phyloP scores from a whole-genome alignment of 2,797 vertebrate species.

The Podarcis siculus region DNA sequence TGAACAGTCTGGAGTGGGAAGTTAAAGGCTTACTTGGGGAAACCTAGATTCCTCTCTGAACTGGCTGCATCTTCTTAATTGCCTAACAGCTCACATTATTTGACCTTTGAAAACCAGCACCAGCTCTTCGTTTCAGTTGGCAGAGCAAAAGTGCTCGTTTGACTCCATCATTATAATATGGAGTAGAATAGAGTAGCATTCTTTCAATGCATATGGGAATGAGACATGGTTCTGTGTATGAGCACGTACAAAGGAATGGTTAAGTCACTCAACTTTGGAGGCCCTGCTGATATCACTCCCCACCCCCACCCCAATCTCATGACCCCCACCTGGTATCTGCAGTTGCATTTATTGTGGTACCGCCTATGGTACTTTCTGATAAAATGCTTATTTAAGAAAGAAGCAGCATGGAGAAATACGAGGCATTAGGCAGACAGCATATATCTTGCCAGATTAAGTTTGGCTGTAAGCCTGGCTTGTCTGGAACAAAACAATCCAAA shows the following conservation, averaged over 20 bases:
- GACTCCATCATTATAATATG: not conserved
- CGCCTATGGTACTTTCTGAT: conserved; percentile 64
- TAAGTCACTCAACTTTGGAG: not conserved
- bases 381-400: conserved; percentile 72
- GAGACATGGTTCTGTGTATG: not conserved
- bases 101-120: not conserved
- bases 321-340: not conserved
- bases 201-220: not conserved
- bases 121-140: not conserved
- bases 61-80: no score
- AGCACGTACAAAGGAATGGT: not conserved
- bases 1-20: no score
- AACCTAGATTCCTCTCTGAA: no score
- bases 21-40: no score
- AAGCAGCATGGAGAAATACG: conserved; percentile 61
- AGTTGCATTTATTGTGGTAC: not conserved
- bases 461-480: conserved; percentile 49
- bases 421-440: conserved; percentile 51
- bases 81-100: no score
- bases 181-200: not conserved
- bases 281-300: not conserved
- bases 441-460: conserved; percentile 58
- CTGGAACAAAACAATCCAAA: conserved; percentile 48
- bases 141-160: not conserved
- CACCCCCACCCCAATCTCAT: not conserved